A percentile compares a stretch with the other conserved stretches of the same genome.
phyloP scores from a whole-genome alignment of 1,140 invertebrate species.

The Oryzaephilus surinamensis region DNA sequence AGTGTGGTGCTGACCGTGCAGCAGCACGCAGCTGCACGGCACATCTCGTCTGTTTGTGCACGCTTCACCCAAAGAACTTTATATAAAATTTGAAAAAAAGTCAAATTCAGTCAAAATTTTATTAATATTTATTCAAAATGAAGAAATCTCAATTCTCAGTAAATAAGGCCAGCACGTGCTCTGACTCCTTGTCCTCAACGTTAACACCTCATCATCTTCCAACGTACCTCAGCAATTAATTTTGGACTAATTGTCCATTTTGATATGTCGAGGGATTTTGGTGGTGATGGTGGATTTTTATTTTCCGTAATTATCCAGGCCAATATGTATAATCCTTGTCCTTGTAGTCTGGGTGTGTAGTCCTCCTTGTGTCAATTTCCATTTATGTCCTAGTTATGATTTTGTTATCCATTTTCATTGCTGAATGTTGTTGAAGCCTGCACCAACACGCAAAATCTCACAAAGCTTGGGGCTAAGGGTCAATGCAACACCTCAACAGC shows the following conservation, averaged over 20 bases:
- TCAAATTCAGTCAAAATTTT: constrained; percentile 3
- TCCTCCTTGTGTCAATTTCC: constrained; percentile 13
- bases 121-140: constrained; percentile 2
- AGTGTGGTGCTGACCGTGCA: constrained; percentile 36
- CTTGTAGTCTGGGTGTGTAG: constrained; percentile 29
- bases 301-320: background rate
- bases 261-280: too few relatives aligned
- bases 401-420: constrained; percentile 3
- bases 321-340: too few relatives aligned
- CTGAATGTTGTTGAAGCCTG: constrained; percentile 35
- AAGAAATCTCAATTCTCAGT: background rate
- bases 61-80: constrained; percentile 33
- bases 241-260: too few relatives aligned
- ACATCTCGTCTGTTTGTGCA: constrained; percentile 34
- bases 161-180: constrained; percentile 18
- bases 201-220: constrained; percentile 1
- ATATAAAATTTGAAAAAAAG: background rate
- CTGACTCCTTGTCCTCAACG: constrained; percentile 9
- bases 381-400: constrained; percentile 7
- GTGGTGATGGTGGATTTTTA: background rate
- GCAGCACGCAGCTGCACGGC: constrained; percentile 38
- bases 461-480: constrained; percentile 29
- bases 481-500: constrained; percentile 32
- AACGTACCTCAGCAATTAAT: too few relatives aligned
- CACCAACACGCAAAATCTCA: constrained; percentile 44